Percentiles rank a stretch among this genome's conserved stretches.
Conservation (phyloP, 1,140 invertebrate genomes). For the Drosophila ambigua region DNA sequence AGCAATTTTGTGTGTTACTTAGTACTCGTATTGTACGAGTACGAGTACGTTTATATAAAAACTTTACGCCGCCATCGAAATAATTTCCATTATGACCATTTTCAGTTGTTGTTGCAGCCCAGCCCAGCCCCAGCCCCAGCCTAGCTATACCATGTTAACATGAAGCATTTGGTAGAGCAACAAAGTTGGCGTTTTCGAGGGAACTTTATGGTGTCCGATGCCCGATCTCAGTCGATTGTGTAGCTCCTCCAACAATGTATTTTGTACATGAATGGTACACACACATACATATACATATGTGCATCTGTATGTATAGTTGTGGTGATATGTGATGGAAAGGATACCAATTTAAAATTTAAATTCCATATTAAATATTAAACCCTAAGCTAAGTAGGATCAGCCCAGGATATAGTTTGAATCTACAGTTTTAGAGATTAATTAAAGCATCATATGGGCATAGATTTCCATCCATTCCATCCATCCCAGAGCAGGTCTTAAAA, state of each 20-base stretch:
- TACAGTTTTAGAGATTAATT: too few relatives aligned
- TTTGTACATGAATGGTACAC: neutral
- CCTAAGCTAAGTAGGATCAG: too few relatives aligned
- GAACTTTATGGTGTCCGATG: too few relatives aligned
- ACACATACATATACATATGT: too few relatives aligned
- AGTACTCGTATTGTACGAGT: too few relatives aligned
- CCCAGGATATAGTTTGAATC: too few relatives aligned
- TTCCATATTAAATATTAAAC: too few relatives aligned
- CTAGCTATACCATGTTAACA: constrained; percentile 39
- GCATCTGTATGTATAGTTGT: too few relatives aligned
- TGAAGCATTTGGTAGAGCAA: constrained; percentile 33
- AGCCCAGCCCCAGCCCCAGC: too few relatives aligned
- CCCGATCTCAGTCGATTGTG: constrained; percentile 3
- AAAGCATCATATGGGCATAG: too few relatives aligned
- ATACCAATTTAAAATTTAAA: too few relatives aligned
- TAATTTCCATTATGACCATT: constrained; percentile 41
- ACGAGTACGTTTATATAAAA: constrained; percentile 34
- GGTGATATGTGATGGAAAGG: too few relatives aligned
- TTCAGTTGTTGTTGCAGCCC: neutral
- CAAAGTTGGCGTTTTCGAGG: constrained; percentile 9
- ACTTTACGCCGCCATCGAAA: constrained; percentile 45
- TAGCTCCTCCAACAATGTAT: neutral
- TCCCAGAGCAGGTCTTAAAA: neutral
- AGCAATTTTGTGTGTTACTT: constrained; percentile 56
- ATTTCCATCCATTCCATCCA: neutral